Conservation (phyloP, 37 sponge, comb jelly and placozoan genomes). For the Bolinopsis microptera region DNA sequence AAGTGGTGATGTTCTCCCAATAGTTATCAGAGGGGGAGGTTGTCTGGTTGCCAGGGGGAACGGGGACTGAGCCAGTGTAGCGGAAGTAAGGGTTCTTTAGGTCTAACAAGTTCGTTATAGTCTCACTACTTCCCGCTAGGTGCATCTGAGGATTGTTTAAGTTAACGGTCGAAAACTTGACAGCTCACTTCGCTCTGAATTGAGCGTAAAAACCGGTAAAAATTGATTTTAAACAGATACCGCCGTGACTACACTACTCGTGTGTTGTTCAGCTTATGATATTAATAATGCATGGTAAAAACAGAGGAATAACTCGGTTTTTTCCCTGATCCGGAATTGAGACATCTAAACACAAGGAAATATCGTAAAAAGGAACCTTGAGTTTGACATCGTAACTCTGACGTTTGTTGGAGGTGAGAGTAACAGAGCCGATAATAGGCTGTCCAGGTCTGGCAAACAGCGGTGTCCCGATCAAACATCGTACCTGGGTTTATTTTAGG, state of each 20-base stretch:
- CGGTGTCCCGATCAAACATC: constrained; percentile 83
- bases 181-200: too few species aligned
- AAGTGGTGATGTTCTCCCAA: constrained; percentile 19
- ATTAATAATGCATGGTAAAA: too few species aligned
- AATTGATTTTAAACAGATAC: too few species aligned
- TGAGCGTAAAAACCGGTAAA: too few species aligned
- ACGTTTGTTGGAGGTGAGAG: constrained; percentile 86
- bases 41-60: constrained; percentile 67
- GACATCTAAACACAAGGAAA: too few species aligned
- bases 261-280: too few species aligned
- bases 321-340: too few species aligned
- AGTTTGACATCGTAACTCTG: constrained; percentile 64
- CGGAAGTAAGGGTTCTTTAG: constrained; percentile 98
- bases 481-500: too few species aligned
- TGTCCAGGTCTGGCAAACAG: constrained; percentile 76
- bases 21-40: constrained; percentile 65
- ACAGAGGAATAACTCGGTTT: too few species aligned
- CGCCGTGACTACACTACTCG: too few species aligned
- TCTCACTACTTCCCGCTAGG: constrained; percentile 68
- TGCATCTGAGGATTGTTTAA: constrained; percentile 33
- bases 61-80: constrained; percentile 77
- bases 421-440: constrained; percentile 74
- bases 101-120: constrained; percentile 71
- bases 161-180: too few species aligned
- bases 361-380: background rate